These are phyloP conservation scores for Orthosia cruda DNA, from an alignment of 2,888 invertebrate genomes.

Conservation along the genomic window DNA sequence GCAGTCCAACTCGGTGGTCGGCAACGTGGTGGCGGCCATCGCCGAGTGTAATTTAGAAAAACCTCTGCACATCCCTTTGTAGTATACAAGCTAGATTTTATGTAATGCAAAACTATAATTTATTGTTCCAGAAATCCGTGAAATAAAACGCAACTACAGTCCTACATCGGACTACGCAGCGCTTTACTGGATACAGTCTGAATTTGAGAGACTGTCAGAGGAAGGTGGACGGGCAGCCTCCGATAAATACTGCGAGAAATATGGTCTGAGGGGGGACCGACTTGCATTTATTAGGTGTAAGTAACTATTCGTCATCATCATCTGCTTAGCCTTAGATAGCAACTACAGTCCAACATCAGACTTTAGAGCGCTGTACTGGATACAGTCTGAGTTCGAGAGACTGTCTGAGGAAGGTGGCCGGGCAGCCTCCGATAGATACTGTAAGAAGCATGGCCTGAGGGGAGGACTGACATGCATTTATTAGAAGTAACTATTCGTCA, in stretches of 20 bases:
- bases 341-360: constrained; percentile 92
- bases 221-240: constrained; percentile 72
- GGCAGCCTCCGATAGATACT: constrained; percentile 81
- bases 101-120: no score
- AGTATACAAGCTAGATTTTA: no score
- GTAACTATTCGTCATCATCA: constrained; percentile 41
- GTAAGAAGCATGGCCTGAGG: constrained; percentile 84
- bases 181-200: constrained; percentile 90
- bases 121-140: constrained; percentile 84
- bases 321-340: constrained; percentile 14
- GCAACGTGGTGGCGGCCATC: no score
- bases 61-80: no score
- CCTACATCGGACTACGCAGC: constrained; percentile 93
- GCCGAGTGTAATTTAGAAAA: no score
- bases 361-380: constrained; percentile 91
- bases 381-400: constrained; percentile 91
- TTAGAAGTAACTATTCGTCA: constrained; percentile 74
- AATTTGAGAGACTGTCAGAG: constrained; percentile 84
- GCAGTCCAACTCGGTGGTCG: constrained; percentile 60
- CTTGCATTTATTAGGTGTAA: constrained; percentile 90
- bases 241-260: constrained; percentile 84
- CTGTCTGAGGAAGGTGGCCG: constrained; percentile 72
- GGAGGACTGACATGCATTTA: constrained; percentile 88
- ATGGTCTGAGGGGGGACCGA: constrained; percentile 88
- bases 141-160: constrained; percentile 89